Evolutionary conservation across 2,888 invertebrate species (phyloP).

Genomic region (Elgonia sp.): DNA sequence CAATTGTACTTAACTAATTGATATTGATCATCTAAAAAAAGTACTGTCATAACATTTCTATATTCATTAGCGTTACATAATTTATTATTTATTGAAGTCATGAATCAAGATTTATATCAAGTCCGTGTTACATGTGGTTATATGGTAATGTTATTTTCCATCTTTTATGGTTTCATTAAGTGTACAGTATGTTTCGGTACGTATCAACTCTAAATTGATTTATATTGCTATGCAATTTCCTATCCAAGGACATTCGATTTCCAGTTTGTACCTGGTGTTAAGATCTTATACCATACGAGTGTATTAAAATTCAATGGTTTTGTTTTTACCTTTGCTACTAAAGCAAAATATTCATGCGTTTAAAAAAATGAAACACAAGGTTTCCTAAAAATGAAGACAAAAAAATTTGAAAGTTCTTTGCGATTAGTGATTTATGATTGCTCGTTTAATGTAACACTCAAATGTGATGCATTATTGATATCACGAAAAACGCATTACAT

Average conservation of each 20-base stretch:
- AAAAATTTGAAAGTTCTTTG: neutral
- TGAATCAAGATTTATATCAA: constrained; percentile 38
- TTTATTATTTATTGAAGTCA: constrained; percentile 40
- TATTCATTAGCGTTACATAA: constrained; percentile 42
- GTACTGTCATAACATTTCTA: constrained; percentile 37
- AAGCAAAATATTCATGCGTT: constrained; percentile 24
- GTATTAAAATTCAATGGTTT: constrained; percentile 30
- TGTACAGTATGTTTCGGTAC: constrained; percentile 30
- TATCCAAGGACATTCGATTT: constrained; percentile 31
- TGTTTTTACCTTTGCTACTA: neutral
- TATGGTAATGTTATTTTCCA: constrained; percentile 19
- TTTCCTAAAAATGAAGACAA: neutral
- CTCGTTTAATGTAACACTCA: constrained; percentile 29
- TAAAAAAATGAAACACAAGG: neutral
- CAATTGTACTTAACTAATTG: neutral
- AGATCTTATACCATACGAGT: neutral
- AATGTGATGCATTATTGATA: constrained; percentile 65
- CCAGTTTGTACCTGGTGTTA: constrained; percentile 15
- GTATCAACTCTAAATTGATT: constrained; percentile 45
- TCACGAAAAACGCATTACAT: constrained; percentile 64
- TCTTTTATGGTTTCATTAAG: constrained; percentile 22
- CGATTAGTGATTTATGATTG: constrained; percentile 33
- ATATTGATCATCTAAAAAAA: constrained; percentile 11
- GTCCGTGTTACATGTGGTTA: constrained; percentile 7
- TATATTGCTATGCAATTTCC: constrained; percentile 16